phyloP scores from a whole-genome alignment of 2,113 vertebrate genomes.

The Platichthys stellatus region DNA sequence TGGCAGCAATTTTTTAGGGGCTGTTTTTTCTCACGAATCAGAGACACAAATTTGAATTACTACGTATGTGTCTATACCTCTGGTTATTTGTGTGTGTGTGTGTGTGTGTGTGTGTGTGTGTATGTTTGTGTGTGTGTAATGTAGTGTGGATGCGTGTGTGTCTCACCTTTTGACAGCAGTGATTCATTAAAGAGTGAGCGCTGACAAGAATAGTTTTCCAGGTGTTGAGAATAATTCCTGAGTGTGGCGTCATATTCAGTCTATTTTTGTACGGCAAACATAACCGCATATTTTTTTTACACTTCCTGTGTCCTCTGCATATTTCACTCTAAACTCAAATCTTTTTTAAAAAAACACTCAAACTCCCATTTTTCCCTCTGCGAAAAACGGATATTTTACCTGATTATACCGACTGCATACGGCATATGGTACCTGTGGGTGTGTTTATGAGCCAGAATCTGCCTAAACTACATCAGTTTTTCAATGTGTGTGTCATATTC shows the following conservation, averaged over 20 bases:
- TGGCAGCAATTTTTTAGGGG: no score
- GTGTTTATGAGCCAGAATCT: not conserved
- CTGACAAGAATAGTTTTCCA: not conserved
- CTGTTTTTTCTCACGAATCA: no score
- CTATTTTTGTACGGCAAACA: slow-evolving; percentile 18
- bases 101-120: not conserved
- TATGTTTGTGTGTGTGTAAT: not conserved
- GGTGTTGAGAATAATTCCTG: slow-evolving; percentile 12
- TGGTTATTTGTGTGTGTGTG: not conserved
- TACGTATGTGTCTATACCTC: no score
- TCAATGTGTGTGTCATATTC: not conserved
- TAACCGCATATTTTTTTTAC: slow-evolving; percentile 6
- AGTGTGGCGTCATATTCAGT: not conserved
- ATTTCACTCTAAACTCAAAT: not conserved
- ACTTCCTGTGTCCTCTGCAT: slow-evolving; percentile 1
- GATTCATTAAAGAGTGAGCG: slow-evolving; percentile 10
- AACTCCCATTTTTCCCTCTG: not conserved
- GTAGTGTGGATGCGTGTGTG: not conserved
- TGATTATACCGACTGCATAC: not conserved
- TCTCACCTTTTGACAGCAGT: slow-evolving; percentile 2
- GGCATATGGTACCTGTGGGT: not conserved
- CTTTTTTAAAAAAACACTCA: not conserved
- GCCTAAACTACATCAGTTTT: not conserved
- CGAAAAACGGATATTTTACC: not conserved
- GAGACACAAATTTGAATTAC: no score